A percentile compares a stretch with the other conserved stretches of the same genome.
Conservation (phyloP, 2,888 invertebrate species). For the Apomyelois bistriatella region DNA sequence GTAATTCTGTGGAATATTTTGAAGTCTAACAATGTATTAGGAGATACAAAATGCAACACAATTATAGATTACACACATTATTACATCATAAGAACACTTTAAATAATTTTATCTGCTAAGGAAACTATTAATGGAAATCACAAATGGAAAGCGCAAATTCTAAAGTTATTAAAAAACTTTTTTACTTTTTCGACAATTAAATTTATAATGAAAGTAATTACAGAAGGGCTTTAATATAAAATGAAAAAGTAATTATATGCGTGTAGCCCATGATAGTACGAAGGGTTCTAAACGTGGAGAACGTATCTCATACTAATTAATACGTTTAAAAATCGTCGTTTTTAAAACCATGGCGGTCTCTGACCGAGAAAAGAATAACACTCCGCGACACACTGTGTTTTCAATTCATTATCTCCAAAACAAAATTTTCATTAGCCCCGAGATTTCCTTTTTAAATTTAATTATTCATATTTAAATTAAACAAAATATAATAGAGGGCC, state of each 20-base stretch:
- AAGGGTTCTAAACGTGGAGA: conserved; percentile 57
- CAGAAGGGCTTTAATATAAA: neutral
- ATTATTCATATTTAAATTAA: conserved; percentile 80
- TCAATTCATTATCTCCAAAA: conserved; percentile 80
- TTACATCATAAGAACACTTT: too few species aligned
- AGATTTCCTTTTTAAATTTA: conserved; percentile 79
- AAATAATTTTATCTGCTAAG: too few species aligned
- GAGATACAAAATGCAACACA: too few species aligned
- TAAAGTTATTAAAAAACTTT: neutral
- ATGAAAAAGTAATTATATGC: neutral
- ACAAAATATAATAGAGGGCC: conserved; percentile 79
- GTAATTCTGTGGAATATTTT: too few species aligned
- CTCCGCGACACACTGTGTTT: conserved; percentile 68
- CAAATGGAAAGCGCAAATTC: too few species aligned
- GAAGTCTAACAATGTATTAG: too few species aligned
- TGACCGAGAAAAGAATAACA: conserved; percentile 73
- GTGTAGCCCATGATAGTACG: conserved; percentile 38
- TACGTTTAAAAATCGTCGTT: conserved; percentile 60
- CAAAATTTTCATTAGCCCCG: conserved; percentile 78
- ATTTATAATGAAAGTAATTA: neutral
- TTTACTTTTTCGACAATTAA: neutral
- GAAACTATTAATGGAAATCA: too few species aligned
- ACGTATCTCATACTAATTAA: conserved; percentile 69
- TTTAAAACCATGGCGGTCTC: conserved; percentile 64
- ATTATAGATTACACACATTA: too few species aligned